These are phyloP conservation scores for Caenorhabditis sp. DNA, from an alignment of 2,888 invertebrate genomes.

Conservation along the genomic window DNA sequence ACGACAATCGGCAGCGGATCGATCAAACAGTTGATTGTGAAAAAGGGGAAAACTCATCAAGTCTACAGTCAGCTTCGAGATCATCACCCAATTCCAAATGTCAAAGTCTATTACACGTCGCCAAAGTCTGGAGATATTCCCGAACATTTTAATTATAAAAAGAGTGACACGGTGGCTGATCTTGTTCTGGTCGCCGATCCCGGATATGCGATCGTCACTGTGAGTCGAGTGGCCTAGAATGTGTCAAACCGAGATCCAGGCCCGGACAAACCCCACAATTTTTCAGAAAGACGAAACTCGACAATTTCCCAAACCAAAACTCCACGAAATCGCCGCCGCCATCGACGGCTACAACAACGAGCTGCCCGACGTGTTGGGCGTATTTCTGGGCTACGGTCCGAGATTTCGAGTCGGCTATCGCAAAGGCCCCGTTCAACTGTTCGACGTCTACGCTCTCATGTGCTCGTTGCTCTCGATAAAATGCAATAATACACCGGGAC, in stretches of 20 bases:
- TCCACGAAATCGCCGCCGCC: constrained; percentile 35
- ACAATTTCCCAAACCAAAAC: constrained; percentile 38
- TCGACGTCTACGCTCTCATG: constrained; percentile 54
- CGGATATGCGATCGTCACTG: constrained; percentile 53
- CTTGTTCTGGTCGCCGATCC: constrained; percentile 49
- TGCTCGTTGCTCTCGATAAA: constrained; percentile 50
- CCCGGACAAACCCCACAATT: too few relatives aligned
- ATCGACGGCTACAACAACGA: constrained; percentile 56
- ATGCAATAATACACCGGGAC: constrained; percentile 49
- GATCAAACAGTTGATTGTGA: constrained; percentile 49
- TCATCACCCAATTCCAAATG: constrained; percentile 55
- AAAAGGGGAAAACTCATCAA: constrained; percentile 56
- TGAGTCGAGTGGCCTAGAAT: constrained; percentile 19
- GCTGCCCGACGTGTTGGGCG: constrained; percentile 50
- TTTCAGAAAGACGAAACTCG: constrained; percentile 40
- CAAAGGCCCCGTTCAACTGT: constrained; percentile 47
- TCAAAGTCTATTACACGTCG: constrained; percentile 50
- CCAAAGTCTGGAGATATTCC: constrained; percentile 48
- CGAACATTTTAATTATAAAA: constrained; percentile 48
- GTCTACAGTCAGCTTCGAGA: constrained; percentile 46
- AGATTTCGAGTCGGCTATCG: constrained; percentile 51
- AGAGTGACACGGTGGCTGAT: constrained; percentile 44
- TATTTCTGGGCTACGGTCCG: constrained; percentile 57
- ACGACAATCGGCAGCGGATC: constrained; percentile 57
- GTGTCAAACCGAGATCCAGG: too few relatives aligned